These are phyloP conservation scores for Tenrec ecaudatus DNA, from an alignment of 2,113 vertebrate species.

Conservation along the genomic window DNA sequence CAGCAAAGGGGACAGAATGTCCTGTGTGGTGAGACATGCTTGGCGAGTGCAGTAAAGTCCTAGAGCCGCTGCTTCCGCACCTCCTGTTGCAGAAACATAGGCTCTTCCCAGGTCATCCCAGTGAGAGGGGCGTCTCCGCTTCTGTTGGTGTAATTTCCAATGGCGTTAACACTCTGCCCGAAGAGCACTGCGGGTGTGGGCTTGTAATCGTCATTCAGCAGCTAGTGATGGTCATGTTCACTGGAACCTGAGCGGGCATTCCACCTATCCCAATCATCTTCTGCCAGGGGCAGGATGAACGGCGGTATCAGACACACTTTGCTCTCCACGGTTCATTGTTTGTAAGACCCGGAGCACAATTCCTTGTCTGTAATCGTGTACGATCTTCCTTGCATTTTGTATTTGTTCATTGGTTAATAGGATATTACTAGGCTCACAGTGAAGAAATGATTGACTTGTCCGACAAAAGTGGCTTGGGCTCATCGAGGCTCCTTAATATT, in stretches of 20 bases:
- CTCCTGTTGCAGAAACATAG: too few relatives aligned
- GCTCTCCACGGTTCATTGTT: conserved; percentile 97
- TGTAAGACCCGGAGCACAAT: conserved; percentile 91
- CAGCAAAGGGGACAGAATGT: conserved; percentile 98
- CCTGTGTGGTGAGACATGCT: conserved; percentile 96
- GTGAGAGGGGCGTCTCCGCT: conserved; percentile 97
- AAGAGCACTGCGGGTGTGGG: conserved; percentile 96
- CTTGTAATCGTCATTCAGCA: conserved; percentile 99
- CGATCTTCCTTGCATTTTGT: conserved; percentile 90
- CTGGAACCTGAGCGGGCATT: conserved; percentile 98
- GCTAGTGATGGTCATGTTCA: conserved; percentile 99
- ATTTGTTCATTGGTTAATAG: conserved; percentile 93
- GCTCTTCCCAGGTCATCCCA: conserved; percentile 74
- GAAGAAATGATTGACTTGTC: conserved; percentile 97
- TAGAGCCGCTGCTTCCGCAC: too few relatives aligned
- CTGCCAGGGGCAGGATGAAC: conserved; percentile 98
- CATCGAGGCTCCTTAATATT: conserved; percentile 98
- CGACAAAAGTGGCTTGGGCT: conserved; percentile 96
- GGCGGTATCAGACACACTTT: conserved; percentile 97
- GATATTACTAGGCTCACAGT: conserved; percentile 98
- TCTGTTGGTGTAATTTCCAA: conserved; percentile 98
- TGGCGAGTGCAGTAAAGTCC: too few relatives aligned
- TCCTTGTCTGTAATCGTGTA: conserved; percentile 96
- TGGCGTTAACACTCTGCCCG: conserved; percentile 99
- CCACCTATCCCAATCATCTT: conserved; percentile 97